These are phyloP conservation scores for Operophtera brumata DNA, from an alignment of 2,888 invertebrate species.

Conservation along the genomic window DNA sequence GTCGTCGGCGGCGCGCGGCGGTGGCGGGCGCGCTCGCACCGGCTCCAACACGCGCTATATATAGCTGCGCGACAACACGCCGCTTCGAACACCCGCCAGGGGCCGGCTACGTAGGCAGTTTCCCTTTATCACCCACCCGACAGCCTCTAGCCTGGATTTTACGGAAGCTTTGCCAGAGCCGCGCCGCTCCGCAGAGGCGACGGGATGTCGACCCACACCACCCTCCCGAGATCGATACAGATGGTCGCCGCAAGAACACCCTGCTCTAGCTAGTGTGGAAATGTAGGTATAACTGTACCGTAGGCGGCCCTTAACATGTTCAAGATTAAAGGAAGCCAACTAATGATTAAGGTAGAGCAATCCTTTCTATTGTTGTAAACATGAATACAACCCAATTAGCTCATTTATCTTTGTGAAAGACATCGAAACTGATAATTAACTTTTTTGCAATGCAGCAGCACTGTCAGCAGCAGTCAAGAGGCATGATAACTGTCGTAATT, in stretches of 20 bases:
- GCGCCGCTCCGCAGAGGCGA: slow-evolving; percentile 66
- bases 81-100: slow-evolving; percentile 69
- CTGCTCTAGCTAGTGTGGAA: slow-evolving; percentile 47
- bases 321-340: slow-evolving; percentile 31
- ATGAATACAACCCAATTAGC: background rate
- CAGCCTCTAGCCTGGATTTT: slow-evolving; percentile 75
- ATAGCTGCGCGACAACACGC: slow-evolving; percentile 74
- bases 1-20: slow-evolving; percentile 57
- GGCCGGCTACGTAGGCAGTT: slow-evolving; percentile 77
- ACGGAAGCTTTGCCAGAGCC: slow-evolving; percentile 68
- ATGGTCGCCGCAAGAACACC: slow-evolving; percentile 73
- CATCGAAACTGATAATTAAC: background rate
- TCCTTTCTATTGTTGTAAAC: background rate
- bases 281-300: slow-evolving; percentile 39
- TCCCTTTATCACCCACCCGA: slow-evolving; percentile 76
- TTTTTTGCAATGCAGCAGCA: slow-evolving; percentile 1
- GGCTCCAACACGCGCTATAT: slow-evolving; percentile 76
- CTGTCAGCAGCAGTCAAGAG: background rate
- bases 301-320: slow-evolving; percentile 43
- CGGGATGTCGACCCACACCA: slow-evolving; percentile 75
- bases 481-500: background rate
- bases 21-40: slow-evolving; percentile 66
- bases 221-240: slow-evolving; percentile 78
- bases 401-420: background rate
- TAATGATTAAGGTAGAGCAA: slow-evolving; percentile 13